Base-by-base conservation (phyloP, 2,888 invertebrate genomes). In the Acanthopleura granulata region DNA sequence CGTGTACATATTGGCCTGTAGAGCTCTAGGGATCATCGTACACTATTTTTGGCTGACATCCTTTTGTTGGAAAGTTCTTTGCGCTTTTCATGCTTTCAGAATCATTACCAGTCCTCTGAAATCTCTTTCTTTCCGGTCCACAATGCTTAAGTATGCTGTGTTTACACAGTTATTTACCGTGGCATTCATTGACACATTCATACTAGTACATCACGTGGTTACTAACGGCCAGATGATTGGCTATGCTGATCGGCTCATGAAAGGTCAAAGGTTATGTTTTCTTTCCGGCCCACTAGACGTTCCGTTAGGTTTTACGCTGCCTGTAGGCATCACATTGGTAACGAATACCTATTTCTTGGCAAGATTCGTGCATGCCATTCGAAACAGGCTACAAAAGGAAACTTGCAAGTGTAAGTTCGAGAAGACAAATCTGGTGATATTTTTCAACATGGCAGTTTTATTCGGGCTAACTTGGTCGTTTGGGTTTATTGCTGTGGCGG, bases 1-100 rank as follows among this genome's bases (percentile, higher is more conserved):
- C 4, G 69, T 29, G 16, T 29, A 1, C 12, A 16, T 30, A 4
- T 16, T 18, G 27, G 27, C 30, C 22, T 69, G 69, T 69, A 1
- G 27, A 30, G 69, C 69, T 29, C 30, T 69, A 22, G 69, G 69
- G 18, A 18, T 71, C 3, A 40, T 27, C 18, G 14, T 49, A 16
- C 40, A 71, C 49, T 71, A 27, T 16, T n/a, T 40, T 12, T 71
- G 71, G 40, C 25, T 49, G n/a, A 40, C 71, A 40, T 18, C 27
- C 3, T 49, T 71, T 49, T 71, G 71, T 71, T 71, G 71, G 71
- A 71, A 49, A 25, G 14, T 49, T n/a, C 4, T 71, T 12, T 71
- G 40, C 25, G 71, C 71, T 49, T 71, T 71, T 49, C 71, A 71
- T 49, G 40, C 40, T 9, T 71, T 49, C 18, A 40, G 71, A 49